A percentile compares a stretch with the other conserved stretches of the same genome.
phyloP scores from a whole-genome alignment of 2,113 vertebrate species.

The Cryptotis parvus region DNA sequence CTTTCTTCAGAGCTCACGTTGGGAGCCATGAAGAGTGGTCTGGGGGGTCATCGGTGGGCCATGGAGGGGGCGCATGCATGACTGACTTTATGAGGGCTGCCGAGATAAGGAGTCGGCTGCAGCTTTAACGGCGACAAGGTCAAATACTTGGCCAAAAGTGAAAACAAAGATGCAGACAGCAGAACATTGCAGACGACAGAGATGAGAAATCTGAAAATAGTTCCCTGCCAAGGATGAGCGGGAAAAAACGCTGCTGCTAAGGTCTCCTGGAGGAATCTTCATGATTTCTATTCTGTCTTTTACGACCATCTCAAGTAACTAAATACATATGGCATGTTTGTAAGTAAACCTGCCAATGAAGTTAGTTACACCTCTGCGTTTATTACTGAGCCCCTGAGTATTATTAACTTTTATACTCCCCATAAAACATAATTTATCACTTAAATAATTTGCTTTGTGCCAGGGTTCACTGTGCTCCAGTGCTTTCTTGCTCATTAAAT shows the following conservation, averaged over 20 bases:
- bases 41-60: slow-evolving; percentile 81
- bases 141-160: slow-evolving; percentile 85
- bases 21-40: slow-evolving; percentile 59
- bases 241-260: slow-evolving; percentile 51
- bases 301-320: slow-evolving; percentile 83
- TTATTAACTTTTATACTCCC: slow-evolving; percentile 92
- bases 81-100: slow-evolving; percentile 80
- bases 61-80: slow-evolving; percentile 58
- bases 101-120: slow-evolving; percentile 80
- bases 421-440: slow-evolving; percentile 92
- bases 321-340: slow-evolving; percentile 88
- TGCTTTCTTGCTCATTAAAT: slow-evolving; percentile 91
- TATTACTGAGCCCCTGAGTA: slow-evolving; percentile 88
- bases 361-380: slow-evolving; percentile 90
- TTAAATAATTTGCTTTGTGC: slow-evolving; percentile 91
- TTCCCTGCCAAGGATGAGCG: slow-evolving; percentile 3
- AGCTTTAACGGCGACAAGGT: slow-evolving; percentile 79
- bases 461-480: slow-evolving; percentile 89
- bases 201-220: slow-evolving; percentile 54
- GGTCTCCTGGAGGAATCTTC: slow-evolving; percentile 48
- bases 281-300: slow-evolving; percentile 65
- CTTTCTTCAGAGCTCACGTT: slow-evolving; percentile 48
- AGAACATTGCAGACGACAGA: slow-evolving; percentile 49
- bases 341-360: slow-evolving; percentile 86
- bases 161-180: slow-evolving; percentile 80